phyloP scores from a whole-genome alignment of 2,113 vertebrate species.

The Phaetusa simplex region DNA sequence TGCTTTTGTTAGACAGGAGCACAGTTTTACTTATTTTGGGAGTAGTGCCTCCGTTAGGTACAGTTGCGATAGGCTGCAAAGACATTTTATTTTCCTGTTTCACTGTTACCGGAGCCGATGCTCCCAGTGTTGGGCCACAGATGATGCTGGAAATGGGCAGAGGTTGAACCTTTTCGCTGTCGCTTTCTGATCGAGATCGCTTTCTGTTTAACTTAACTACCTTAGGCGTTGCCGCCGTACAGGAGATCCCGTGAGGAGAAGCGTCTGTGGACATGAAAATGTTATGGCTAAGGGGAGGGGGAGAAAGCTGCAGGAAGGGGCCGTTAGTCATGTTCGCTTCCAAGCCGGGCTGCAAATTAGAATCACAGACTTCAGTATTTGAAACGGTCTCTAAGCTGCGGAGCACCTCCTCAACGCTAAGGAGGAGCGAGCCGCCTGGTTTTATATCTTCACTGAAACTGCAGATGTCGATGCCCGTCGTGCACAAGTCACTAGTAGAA shows the following conservation, averaged over 20 bases:
- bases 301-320: constrained; percentile 82
- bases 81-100: constrained; percentile 85
- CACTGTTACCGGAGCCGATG: constrained; percentile 81
- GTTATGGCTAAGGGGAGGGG: constrained; percentile 82
- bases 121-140: constrained; percentile 83
- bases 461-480: constrained; percentile 87
- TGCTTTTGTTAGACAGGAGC: constrained; percentile 86
- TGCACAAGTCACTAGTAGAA: constrained; percentile 81
- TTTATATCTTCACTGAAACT: constrained; percentile 91
- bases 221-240: constrained; percentile 80
- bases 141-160: constrained; percentile 93
- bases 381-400: constrained; percentile 92
- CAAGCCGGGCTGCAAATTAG: constrained; percentile 76
- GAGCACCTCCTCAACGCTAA: constrained; percentile 92
- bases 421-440: constrained; percentile 86
- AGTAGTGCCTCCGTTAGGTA: constrained; percentile 86
- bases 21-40: constrained; percentile 89
- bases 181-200: constrained; percentile 93
- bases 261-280: constrained; percentile 78
- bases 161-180: constrained; percentile 93
- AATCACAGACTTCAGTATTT: constrained; percentile 79
- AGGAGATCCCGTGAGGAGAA: constrained; percentile 80
- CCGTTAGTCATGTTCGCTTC: constrained; percentile 83
- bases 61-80: constrained; percentile 80
- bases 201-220: constrained; percentile 90